These are phyloP conservation scores for Pseudopleuronectes americanus DNA, from an alignment of 2,797 vertebrate species.

Conservation along the genomic window DNA sequence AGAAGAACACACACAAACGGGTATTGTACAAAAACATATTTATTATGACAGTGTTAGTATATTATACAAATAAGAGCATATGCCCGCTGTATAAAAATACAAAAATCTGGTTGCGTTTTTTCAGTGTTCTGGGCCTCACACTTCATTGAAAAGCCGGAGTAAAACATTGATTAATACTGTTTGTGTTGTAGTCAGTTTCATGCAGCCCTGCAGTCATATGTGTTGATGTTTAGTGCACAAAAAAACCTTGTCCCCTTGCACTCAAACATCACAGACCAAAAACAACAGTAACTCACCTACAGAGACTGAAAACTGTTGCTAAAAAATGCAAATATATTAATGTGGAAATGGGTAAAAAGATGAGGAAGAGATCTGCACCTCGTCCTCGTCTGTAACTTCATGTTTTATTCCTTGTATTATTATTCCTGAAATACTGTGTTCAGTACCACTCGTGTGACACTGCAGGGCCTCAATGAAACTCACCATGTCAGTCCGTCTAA, in stretches of 20 bases:
- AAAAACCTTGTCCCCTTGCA: not conserved
- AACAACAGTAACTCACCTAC: constrained; percentile 9
- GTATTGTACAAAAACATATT: constrained; percentile 78
- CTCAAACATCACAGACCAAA: not conserved
- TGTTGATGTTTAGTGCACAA: constrained; percentile 16
- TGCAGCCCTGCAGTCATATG: constrained; percentile 33
- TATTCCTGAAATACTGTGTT: not conserved
- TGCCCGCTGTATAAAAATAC: constrained; percentile 67
- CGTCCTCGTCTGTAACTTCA: not conserved
- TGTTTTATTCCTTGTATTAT: constrained; percentile 1
- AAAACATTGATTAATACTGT: constrained; percentile 38
- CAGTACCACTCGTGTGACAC: constrained; percentile 10
- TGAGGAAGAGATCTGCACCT: too few species aligned
- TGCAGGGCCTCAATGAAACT: constrained; percentile 57
- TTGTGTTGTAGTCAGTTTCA: constrained; percentile 63
- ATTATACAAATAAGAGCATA: constrained; percentile 70
- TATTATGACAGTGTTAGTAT: constrained; percentile 80
- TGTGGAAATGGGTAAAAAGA: not conserved
- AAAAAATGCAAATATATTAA: not conserved
- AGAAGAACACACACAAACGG: constrained; percentile 10
- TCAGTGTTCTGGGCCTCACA: constrained; percentile 42
- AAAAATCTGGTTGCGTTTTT: constrained; percentile 36
- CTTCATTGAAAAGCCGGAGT: constrained; percentile 20
- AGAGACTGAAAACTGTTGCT: not conserved
- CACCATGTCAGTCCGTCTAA: constrained; percentile 62